Percentiles rank a stretch among this genome's conserved stretches.
These are phyloP conservation scores for Temnothorax longispinosus DNA, from an alignment of 1,140 invertebrate species.

Conservation along the genomic window DNA sequence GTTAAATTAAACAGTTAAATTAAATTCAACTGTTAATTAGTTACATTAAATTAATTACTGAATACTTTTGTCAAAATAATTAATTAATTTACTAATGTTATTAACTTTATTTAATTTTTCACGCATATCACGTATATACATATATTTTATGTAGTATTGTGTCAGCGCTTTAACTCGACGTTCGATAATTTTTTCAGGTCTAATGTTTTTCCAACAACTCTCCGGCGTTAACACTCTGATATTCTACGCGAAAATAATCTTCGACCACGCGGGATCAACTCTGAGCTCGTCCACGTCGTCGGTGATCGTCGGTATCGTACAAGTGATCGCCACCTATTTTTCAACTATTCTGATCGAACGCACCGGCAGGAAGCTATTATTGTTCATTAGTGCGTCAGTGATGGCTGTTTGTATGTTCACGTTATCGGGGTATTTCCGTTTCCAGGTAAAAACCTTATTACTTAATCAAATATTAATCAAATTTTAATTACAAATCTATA, in stretches of 20 bases:
- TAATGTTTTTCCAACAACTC: conserved; percentile 91
- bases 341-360: conserved; percentile 85
- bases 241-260: conserved; percentile 87
- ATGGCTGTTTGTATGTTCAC: conserved; percentile 83
- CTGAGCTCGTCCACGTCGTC: conserved; percentile 77
- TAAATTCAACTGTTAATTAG: neutral
- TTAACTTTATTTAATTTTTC: neutral
- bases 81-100: neutral
- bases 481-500: conserved; percentile 9
- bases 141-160: neutral
- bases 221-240: conserved; percentile 88
- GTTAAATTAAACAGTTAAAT: neutral
- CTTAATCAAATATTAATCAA: neutral
- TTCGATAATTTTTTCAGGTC: conserved; percentile 80
- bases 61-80: neutral
- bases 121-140: neutral
- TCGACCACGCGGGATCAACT: conserved; percentile 78
- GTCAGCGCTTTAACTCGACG: neutral
- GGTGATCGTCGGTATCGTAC: conserved; percentile 85
- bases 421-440: conserved; percentile 82
- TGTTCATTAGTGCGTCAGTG: conserved; percentile 84
- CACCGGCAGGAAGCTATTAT: conserved; percentile 85
- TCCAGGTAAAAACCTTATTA: conserved; percentile 68
- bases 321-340: conserved; percentile 83
- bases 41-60: neutral